Conservation (phyloP, 2,797 vertebrate genomes). For the Rhinophrynus dorsalis region DNA sequence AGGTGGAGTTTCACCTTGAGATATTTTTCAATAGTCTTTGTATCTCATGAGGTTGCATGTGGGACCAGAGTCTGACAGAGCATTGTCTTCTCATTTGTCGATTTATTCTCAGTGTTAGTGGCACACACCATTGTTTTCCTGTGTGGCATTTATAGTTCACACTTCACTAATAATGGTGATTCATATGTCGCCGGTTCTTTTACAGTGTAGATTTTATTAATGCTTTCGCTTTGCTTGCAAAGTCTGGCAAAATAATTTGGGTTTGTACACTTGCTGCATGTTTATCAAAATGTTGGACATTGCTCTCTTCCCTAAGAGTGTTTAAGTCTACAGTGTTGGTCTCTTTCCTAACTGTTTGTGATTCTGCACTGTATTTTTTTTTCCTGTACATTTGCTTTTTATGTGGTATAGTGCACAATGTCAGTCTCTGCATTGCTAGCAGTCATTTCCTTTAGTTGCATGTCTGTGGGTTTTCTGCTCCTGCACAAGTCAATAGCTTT, state of each 20-base stretch:
- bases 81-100: neutral
- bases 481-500: neutral
- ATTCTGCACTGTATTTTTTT: neutral
- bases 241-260: neutral
- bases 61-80: neutral
- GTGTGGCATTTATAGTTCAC: neutral
- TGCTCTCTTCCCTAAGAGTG: neutral
- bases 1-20: neutral
- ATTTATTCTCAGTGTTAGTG: neutral
- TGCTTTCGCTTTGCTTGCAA: neutral
- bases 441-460: neutral
- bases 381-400: neutral
- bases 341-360: neutral
- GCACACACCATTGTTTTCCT: neutral
- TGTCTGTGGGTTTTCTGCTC: neutral
- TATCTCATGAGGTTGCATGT: neutral
- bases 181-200: neutral
- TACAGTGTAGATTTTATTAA: neutral
- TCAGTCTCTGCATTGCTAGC: no score
- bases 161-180: neutral
- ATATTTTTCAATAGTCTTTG: neutral
- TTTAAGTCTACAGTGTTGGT: neutral
- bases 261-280: neutral
- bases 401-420: neutral
- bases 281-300: neutral